These are phyloP conservation scores for Palythoa caribaeorum DNA, from an alignment of 92 coral and sea anemone species.

Conservation along the genomic window DNA sequence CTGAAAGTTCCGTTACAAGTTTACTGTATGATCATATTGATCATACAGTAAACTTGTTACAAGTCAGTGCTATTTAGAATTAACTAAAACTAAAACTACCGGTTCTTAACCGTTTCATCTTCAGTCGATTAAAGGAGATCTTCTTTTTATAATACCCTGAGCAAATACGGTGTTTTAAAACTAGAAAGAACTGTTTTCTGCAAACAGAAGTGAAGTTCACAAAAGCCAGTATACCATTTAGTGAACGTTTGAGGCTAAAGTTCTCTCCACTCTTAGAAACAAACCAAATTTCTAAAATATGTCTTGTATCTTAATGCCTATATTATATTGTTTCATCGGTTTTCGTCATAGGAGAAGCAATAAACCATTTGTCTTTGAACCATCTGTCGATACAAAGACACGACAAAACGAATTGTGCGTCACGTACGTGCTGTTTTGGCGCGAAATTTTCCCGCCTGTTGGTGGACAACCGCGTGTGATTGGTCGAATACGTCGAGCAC, in stretches of 20 bases:
- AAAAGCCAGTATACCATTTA: not conserved
- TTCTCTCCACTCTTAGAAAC: not conserved
- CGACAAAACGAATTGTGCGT: no score
- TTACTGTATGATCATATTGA: not conserved
- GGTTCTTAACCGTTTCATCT: not conserved
- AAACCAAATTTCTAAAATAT: no score
- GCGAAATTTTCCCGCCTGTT: no score
- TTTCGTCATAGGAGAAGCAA: not conserved
- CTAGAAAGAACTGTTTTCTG: not conserved
- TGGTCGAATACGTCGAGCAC: no score
- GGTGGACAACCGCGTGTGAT: no score
- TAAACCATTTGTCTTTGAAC: not conserved
- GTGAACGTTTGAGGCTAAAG: not conserved
- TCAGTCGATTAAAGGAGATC: not conserved
- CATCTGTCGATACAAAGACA: no score
- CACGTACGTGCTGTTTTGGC: no score
- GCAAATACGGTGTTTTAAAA: not conserved
- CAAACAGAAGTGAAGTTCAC: no score
- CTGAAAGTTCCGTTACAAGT: not conserved
- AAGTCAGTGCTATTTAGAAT: not conserved
- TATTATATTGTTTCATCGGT: not conserved
- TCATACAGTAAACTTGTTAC: constrained; percentile 29
- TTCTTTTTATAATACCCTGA: no score
- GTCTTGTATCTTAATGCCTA: not conserved
- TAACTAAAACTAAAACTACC: not conserved